Conservation (phyloP, 2,888 invertebrate genomes). For the Athalia circularis region DNA sequence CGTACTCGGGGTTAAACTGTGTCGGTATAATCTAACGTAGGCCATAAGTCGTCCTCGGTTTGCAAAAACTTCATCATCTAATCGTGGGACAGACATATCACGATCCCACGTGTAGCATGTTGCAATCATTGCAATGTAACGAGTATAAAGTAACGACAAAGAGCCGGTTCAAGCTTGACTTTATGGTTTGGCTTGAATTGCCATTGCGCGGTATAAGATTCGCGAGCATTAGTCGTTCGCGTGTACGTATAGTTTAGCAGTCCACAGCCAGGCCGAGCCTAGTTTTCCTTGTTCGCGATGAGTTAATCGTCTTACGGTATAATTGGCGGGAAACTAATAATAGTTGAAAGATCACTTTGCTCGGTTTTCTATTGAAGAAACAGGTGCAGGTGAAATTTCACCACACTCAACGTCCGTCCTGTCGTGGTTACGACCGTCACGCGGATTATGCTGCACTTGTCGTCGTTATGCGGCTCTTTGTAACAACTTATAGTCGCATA, state of each 20-base stretch:
- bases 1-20: too few species aligned
- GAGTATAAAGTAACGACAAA: slow-evolving; percentile 8
- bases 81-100: slow-evolving; percentile 32
- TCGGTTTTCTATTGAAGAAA: background rate
- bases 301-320: slow-evolving; percentile 26
- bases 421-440: too few species aligned
- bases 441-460: too few species aligned
- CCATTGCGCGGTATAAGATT: background rate
- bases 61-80: slow-evolving; percentile 6
- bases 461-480: too few species aligned
- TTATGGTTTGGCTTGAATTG: slow-evolving; percentile 1
- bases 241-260: background rate
- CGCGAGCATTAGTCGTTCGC: too few species aligned
- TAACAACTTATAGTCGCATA: too few species aligned
- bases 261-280: slow-evolving; percentile 14
- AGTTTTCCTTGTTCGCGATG: slow-evolving; percentile 43
- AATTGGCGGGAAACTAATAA: slow-evolving; percentile 41
- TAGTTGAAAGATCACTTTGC: slow-evolving; percentile 23
- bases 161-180: slow-evolving; percentile 1
- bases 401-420: background rate
- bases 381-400: slow-evolving; percentile 26
- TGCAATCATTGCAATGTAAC: slow-evolving; percentile 26
- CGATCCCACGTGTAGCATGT: slow-evolving; percentile 41
- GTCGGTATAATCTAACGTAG: too few species aligned
- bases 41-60: slow-evolving; percentile 3